Evolutionary conservation across 2,113 vertebrate species (phyloP).

Genomic region (Sterna hirundo): DNA sequence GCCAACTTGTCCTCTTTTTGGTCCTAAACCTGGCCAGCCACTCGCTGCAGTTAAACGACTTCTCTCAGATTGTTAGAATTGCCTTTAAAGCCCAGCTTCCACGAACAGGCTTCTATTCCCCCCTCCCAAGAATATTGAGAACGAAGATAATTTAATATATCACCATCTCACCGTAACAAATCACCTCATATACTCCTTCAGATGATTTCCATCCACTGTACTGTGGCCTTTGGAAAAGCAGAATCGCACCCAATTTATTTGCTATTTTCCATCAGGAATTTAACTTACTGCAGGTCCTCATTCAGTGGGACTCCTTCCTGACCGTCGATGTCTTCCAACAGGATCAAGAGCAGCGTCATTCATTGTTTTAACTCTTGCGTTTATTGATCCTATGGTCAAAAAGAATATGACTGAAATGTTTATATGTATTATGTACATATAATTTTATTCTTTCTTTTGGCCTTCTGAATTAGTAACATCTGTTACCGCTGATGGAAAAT

Average conservation of each 20-base stretch:
- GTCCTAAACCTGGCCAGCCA: neutral
- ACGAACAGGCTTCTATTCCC: neutral
- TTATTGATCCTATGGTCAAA: neutral
- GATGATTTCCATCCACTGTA: neutral
- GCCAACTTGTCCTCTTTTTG: neutral
- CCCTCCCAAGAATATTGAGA: neutral
- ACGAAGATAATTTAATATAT: neutral
- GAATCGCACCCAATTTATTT: neutral
- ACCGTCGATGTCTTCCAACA: neutral
- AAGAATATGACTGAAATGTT: conserved; percentile 12
- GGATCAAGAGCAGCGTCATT: neutral
- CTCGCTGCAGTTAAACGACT: neutral
- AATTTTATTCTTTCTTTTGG: conserved; percentile 57
- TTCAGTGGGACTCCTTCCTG: neutral
- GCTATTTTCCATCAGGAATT: neutral
- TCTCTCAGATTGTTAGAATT: neutral
- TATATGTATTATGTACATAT: conserved; percentile 17
- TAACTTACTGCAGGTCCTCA: neutral
- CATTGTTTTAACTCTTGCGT: neutral
- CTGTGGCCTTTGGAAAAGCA: neutral
- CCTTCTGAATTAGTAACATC: conserved; percentile 63
- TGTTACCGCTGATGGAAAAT: conserved; percentile 69
- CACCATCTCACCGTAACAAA: neutral
- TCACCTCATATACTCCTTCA: neutral
- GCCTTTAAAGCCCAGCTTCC: neutral